Percentiles rank a stretch among this genome's conserved stretches.
phyloP scores from a whole-genome alignment of 1,140 invertebrate species.

The Diabrotica undecimpunctata region DNA sequence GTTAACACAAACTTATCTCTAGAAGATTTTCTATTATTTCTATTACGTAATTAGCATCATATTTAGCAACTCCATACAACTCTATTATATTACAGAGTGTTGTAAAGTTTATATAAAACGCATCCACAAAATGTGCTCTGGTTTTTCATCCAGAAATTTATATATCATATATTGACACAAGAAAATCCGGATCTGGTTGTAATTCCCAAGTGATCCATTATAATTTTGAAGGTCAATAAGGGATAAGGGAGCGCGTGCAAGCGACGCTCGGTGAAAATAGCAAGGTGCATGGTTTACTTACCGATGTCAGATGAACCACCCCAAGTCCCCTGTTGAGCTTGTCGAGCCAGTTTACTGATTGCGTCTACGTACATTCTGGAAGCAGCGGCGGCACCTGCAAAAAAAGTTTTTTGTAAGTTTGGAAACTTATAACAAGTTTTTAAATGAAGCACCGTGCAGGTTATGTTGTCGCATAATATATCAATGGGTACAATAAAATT shows the following conservation, averaged over 20 bases:
- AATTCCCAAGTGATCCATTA: conserved; percentile 10
- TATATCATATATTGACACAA: too few relatives aligned
- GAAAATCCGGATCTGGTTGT: neutral
- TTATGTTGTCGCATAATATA: too few relatives aligned
- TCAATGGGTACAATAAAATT: too few relatives aligned
- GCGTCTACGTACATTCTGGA: conserved; percentile 83
- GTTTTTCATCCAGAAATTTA: too few relatives aligned
- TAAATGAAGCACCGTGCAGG: neutral
- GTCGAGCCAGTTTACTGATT: conserved; percentile 77
- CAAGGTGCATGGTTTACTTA: conserved; percentile 51
- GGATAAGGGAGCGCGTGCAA: conserved; percentile 4
- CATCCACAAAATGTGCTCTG: too few relatives aligned
- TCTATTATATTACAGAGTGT: too few relatives aligned
- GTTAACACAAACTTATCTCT: too few relatives aligned
- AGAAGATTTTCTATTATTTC: too few relatives aligned
- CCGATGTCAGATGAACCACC: conserved; percentile 87
- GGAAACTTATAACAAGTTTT: neutral
- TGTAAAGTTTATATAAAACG: too few relatives aligned
- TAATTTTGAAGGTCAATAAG: conserved; percentile 10
- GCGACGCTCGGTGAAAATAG: conserved; percentile 5
- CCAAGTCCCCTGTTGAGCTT: conserved; percentile 84
- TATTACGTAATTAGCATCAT: too few relatives aligned
- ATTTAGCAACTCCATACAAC: too few relatives aligned
- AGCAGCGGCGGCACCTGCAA: conserved; percentile 77
- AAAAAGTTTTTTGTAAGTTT: neutral